phyloP scores from a whole-genome alignment of 2,888 invertebrate species.

The Frankliniella fusca region DNA sequence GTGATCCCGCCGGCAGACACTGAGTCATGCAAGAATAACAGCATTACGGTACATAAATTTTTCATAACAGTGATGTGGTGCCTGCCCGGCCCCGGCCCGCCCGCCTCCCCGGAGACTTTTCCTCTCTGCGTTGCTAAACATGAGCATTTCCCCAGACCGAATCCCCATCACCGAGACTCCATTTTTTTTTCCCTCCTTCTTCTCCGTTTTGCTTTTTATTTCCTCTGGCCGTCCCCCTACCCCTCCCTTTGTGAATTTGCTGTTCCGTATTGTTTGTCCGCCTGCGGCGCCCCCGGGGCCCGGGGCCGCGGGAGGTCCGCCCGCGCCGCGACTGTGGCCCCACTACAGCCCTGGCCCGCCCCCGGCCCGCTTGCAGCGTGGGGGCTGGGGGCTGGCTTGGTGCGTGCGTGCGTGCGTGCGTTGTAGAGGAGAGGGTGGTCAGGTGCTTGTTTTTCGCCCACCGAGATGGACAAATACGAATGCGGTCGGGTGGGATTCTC shows the following conservation, averaged over 20 bases:
- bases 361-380: not conserved
- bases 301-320: not conserved
- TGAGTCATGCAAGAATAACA: constrained; percentile 9
- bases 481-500: too few relatives aligned
- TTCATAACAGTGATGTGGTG: not conserved
- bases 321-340: not conserved
- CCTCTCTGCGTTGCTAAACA: not conserved
- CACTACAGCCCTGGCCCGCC: not conserved
- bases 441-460: too few relatives aligned
- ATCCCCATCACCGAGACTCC: not conserved
- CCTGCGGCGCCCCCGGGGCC: not conserved
- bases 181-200: not conserved
- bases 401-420: not conserved
- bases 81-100: not conserved
- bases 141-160: not conserved
- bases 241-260: not conserved
- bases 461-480: too few relatives aligned
- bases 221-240: not conserved
- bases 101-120: not conserved
- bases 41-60: constrained; percentile 20
- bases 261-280: constrained; percentile 13
- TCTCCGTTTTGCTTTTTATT: not conserved
- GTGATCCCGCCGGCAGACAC: too few relatives aligned
- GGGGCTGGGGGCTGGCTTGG: not conserved
- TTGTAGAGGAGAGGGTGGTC: too few relatives aligned